Evolutionary conservation across 1,140 invertebrate species (phyloP), one percentile per base, ranked within the genome.

Genomic region (Drusus annulatus): DNA sequence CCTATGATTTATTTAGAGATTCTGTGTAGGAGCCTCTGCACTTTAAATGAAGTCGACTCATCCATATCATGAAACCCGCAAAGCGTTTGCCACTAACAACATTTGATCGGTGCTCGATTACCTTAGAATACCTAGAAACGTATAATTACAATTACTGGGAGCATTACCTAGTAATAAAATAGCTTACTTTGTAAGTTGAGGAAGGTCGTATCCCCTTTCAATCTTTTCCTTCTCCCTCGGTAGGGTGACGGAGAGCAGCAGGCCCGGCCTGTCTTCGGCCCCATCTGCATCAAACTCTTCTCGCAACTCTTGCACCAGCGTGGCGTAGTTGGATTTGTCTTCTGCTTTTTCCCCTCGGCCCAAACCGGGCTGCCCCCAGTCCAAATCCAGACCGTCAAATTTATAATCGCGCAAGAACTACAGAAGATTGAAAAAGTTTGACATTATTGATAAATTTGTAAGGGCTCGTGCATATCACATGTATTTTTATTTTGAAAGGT

Each of bases 361-460:
- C 86, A 94, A 91, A 0, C 95, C 95, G 0, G 97, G 97, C 89
- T 99, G 98, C 86, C 98, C 97, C 97, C 97, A 99, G 86, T 98
- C 97, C 81, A 99, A 90, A 88, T 99, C 98, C 28, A 99, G 91
- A 6, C 98, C 98, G 89, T 99, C 97, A 86, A 99, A 99, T 84
- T 96, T 94, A 86, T 98, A 96, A 85, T 96, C 93, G 81, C 97
- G 91, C 54, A 98, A 90, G 86, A 98, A 98, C 87, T 89, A 63
- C 0, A 16, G 19, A 7, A 5, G 19, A 56, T n/a, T 28, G 2
- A 2, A 28, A n/a, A 28, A 56, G 16, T 17, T 1, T 0, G 10
- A 56, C 1, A 56, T 56, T 56, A 17, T 56, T 56, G 19, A 0
- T 17, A n/a, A n/a, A 17, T 56, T 17, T 1, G 5, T 6, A 4